Percentiles rank a stretch among this genome's conserved stretches.
Conservation (phyloP, 1,140 invertebrate genomes). For the Sinonovacula constricta region DNA sequence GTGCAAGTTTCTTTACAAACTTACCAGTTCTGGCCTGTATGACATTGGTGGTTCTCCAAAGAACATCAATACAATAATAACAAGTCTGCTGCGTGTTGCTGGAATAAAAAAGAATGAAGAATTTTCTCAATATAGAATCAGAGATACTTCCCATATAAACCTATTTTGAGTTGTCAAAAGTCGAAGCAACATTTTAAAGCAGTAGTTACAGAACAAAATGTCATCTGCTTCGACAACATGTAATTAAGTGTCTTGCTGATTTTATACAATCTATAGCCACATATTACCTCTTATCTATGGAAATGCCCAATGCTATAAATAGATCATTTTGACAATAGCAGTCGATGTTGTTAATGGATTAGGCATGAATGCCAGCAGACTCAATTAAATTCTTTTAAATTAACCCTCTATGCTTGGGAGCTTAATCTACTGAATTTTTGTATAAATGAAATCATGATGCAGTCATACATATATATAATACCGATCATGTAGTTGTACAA, state of each 20-base stretch:
- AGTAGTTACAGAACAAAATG: too few species aligned
- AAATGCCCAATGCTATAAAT: too few species aligned
- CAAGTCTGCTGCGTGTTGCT: constrained; percentile 10
- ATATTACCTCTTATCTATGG: too few species aligned
- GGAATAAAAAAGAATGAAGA: constrained; percentile 1
- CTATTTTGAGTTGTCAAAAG: background rate
- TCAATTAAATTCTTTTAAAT: too few species aligned
- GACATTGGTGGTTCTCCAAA: constrained; percentile 48
- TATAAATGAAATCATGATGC: too few species aligned
- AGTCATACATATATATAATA: too few species aligned
- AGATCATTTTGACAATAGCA: too few species aligned
- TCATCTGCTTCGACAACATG: background rate
- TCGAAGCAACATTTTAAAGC: background rate
- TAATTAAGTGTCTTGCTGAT: background rate
- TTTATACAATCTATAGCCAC: background rate
- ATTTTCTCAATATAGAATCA: background rate
- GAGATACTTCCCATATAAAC: background rate
- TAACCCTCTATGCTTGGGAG: too few species aligned
- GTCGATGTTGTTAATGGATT: too few species aligned
- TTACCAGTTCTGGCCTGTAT: constrained; percentile 38
- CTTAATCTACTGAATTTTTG: too few species aligned
- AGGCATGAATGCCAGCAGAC: too few species aligned
- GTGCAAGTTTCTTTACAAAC: background rate
- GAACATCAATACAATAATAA: constrained; percentile 38
- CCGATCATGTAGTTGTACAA: too few species aligned